Evolutionary conservation across 2,888 invertebrate species (phyloP).

Genomic region (Caenorhabditis plicata): DNA sequence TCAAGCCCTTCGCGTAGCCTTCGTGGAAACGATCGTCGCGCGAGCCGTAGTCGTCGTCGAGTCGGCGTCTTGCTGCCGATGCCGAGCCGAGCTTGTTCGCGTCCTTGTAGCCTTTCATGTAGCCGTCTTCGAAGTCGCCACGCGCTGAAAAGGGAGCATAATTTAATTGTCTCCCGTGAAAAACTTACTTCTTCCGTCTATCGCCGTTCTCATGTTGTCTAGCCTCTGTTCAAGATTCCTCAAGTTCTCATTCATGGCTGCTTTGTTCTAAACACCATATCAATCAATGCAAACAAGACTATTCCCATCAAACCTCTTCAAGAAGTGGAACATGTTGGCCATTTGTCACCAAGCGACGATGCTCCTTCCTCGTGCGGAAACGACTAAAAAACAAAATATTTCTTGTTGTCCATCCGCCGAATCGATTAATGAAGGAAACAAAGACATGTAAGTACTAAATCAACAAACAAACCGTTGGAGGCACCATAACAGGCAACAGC

Average conservation of each 20-base stretch:
- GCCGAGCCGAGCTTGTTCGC: constrained; percentile 57
- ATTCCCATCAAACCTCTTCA: no score
- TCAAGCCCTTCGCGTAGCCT: constrained; percentile 63
- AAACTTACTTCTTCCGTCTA: constrained; percentile 31
- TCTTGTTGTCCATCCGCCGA: no score
- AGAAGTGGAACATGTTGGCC: constrained; percentile 60
- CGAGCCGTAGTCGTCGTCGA: constrained; percentile 60
- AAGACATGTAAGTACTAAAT: constrained; percentile 1
- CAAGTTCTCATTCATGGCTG: constrained; percentile 50
- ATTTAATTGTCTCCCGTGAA: not conserved
- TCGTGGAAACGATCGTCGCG: constrained; percentile 60
- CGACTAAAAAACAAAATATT: constrained; percentile 51
- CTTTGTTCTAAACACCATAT: no score
- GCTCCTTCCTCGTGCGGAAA: constrained; percentile 45
- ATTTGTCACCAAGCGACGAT: constrained; percentile 42
- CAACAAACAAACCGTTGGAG: constrained; percentile 52
- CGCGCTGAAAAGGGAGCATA: constrained; percentile 20
- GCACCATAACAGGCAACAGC: constrained; percentile 64
- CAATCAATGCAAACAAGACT: no score
- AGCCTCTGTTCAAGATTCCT: constrained; percentile 45
- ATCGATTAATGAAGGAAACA: not conserved
- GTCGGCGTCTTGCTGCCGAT: constrained; percentile 49
- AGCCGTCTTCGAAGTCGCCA: constrained; percentile 62
- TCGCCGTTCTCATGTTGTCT: constrained; percentile 47
- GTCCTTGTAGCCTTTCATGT: constrained; percentile 64